These are phyloP conservation scores for Lordiphosa fenestrarum DNA, from an alignment of 2,888 invertebrate genomes.

Conservation along the genomic window DNA sequence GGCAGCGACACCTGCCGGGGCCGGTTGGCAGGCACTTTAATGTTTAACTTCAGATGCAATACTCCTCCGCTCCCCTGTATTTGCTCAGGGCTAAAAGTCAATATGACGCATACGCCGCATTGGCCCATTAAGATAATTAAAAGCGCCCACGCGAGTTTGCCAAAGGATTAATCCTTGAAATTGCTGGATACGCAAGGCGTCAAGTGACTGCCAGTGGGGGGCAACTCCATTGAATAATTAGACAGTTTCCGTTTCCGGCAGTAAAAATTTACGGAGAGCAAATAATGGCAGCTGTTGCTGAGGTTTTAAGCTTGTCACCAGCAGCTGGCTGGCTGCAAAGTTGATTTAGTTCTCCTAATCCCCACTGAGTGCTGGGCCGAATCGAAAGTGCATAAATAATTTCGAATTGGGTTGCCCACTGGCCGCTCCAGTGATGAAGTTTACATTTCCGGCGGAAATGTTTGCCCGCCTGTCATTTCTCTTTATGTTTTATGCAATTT, in stretches of 20 bases:
- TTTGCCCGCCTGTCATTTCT: constrained; percentile 35
- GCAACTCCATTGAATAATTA: constrained; percentile 27
- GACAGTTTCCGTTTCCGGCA: constrained; percentile 23
- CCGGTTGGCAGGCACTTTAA: constrained; percentile 54
- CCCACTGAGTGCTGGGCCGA: constrained; percentile 4
- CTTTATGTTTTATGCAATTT: constrained; percentile 38
- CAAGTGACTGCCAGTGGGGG: constrained; percentile 20
- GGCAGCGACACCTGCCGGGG: constrained; percentile 59
- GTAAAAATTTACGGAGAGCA: constrained; percentile 37
- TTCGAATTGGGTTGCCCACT: constrained; percentile 18
- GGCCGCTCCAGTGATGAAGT: constrained; percentile 29
- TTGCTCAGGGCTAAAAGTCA: constrained; percentile 42
- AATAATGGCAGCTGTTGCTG: constrained; percentile 18
- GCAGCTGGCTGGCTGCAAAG: constrained; percentile 22
- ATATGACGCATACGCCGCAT: constrained; percentile 49
- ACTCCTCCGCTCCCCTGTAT: constrained; percentile 23
- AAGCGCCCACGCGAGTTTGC: constrained; percentile 27
- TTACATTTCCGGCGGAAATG: constrained; percentile 36
- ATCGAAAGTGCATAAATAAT: constrained; percentile 46
- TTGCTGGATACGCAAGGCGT: constrained; percentile 28
- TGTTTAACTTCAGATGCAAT: constrained; percentile 59
- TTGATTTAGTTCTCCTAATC: constrained; percentile 30
- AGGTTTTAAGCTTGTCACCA: constrained; percentile 18
- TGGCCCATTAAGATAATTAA: constrained; percentile 63
- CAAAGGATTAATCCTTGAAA: constrained; percentile 34